Evolutionary conservation across 2,888 invertebrate species (phyloP), one percentile per base, ranked within the genome.

Genomic region (Troglohyphantes excavatus): DNA sequence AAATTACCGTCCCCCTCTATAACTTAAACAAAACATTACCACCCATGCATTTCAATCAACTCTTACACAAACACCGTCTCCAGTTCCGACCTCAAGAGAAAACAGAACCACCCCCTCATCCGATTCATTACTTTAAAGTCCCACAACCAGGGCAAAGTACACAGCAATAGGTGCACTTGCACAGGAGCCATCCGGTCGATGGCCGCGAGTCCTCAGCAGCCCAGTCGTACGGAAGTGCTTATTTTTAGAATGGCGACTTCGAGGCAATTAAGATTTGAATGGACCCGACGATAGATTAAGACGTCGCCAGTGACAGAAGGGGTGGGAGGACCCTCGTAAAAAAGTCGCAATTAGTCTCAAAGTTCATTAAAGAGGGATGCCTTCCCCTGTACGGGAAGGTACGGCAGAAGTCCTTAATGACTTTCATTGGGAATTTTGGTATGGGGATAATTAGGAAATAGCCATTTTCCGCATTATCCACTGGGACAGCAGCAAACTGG

Each of bases 251-350:
- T 46, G 29, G 61, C 43, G 63, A 83, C 46, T 39, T 83, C 43
- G 11, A 23, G 43, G 83, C 83, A 83, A 83, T 83, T 83, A 83
- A 83, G 83, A 83, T 83, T 83, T 83, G 72, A 83, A 83, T 73
- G 83, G 72, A 43, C 59, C n/a, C 72, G 63, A 73, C 73, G 63
- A 73, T 73, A 83, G 83, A 83, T 83, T 83, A 73, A 83, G 83
- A 61, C 63, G 43, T 43, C 43, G 73, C 33, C 26, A 43, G 72
- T 73, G 63, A 83, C 63, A 83, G 73, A 65, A 53, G 73, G 46
- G 65, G n/a, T n/a, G n/a, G 68, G 53, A 26, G 23, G 43, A 27
- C 53, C 70, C 33, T 82, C 83, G 73, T 73, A 83, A 83, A 83
- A 39, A 83, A 83, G 72, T 61, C n/a, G 83, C 83, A 83, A 83